Conservation (phyloP, 2,888 invertebrate species). For the Arrhopalites spinosus region DNA sequence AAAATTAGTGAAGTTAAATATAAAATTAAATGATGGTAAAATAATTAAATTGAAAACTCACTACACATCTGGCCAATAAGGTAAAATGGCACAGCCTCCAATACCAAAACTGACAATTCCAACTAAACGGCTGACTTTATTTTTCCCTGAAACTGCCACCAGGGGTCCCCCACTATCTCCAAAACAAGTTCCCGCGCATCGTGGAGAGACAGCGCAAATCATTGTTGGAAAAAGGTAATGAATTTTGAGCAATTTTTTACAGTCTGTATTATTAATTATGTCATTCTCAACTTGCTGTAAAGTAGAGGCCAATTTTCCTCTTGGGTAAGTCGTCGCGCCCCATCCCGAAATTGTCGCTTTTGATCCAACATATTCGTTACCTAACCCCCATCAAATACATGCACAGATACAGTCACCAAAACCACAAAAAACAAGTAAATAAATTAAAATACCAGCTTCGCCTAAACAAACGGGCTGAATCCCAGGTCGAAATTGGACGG, state of each 20-base stretch:
- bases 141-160: conserved; percentile 56
- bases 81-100: conserved; percentile 59
- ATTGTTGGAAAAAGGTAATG: conserved; percentile 59
- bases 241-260: conserved; percentile 58
- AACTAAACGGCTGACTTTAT: conserved; percentile 57
- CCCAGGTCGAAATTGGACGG: conserved; percentile 57
- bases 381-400: neutral
- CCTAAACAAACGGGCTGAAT: conserved; percentile 60
- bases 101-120: conserved; percentile 60
- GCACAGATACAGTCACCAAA: no score
- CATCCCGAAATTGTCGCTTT: conserved; percentile 53
- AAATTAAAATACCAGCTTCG: conserved; percentile 57
- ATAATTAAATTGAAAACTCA: no score
- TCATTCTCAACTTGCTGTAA: conserved; percentile 59
- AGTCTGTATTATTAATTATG: conserved; percentile 58
- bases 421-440: no score
- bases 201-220: conserved; percentile 59
- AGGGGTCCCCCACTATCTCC: conserved; percentile 58
- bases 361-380: conserved; percentile 2
- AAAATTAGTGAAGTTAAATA: no score
- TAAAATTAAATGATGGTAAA: no score
- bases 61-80: conserved; percentile 60
- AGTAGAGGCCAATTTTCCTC: conserved; percentile 58
- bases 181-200: conserved; percentile 60
- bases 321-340: conserved; percentile 59